Evolutionary conservation across 2,113 vertebrate genomes (phyloP).

Genomic region (Numida meleagris): DNA sequence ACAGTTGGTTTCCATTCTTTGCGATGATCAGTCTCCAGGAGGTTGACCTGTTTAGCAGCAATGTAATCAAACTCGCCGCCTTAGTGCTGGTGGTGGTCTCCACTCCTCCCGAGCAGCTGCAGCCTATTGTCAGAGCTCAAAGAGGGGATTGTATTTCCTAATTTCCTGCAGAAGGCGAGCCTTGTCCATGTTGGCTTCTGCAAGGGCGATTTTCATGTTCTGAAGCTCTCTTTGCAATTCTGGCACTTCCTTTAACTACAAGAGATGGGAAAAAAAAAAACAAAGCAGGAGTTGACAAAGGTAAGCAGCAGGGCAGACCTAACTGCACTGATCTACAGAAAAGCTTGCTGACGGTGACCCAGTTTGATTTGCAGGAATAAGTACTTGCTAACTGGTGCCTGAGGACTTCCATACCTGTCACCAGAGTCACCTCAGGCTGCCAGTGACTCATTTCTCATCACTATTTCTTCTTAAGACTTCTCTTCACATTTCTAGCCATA

Average conservation of each 20-base stretch:
- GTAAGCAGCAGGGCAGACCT: neutral
- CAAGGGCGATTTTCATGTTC: slow-evolving; percentile 80
- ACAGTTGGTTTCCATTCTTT: neutral
- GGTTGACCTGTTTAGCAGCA: neutral
- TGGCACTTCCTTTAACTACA: slow-evolving; percentile 69
- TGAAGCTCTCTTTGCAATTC: slow-evolving; percentile 81
- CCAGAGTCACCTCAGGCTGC: neutral
- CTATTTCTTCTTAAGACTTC: neutral
- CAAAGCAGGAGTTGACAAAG: neutral
- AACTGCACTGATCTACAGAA: neutral
- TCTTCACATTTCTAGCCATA: neutral
- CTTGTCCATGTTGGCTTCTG: slow-evolving; percentile 83
- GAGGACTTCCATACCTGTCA: neutral
- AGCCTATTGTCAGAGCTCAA: slow-evolving; percentile 83
- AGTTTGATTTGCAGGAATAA: neutral
- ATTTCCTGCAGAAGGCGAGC: slow-evolving; percentile 89
- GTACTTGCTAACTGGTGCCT: neutral
- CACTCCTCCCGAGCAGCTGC: slow-evolving; percentile 35
- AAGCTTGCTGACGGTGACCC: neutral
- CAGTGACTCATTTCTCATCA: neutral
- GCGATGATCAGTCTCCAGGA: neutral
- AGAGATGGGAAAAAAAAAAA: neutral
- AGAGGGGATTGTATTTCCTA: slow-evolving; percentile 89
- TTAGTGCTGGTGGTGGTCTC: slow-evolving; percentile 67
- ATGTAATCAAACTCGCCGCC: neutral